Base-by-base conservation (phyloP, 2,113 vertebrate species). In the Hippocampus comes region DNA sequence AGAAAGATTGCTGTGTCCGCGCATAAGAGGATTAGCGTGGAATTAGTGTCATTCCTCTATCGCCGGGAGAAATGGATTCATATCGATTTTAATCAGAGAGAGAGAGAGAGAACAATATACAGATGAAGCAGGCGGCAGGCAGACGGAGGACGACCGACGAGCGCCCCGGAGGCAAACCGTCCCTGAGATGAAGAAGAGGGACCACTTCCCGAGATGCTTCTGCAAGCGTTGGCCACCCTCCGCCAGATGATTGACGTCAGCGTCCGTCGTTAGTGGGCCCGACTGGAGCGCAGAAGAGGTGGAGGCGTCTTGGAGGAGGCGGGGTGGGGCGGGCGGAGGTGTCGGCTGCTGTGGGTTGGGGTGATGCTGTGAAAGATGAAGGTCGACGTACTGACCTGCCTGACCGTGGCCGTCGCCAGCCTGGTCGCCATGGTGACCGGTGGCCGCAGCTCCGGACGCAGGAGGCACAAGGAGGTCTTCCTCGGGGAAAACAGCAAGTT, bases 1-100 rank as follows among this genome's bases (percentile, higher is more conserved):
- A 76, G 86, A 89, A 91, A 90, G 86, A 90, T 90, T 90, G 83
- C 85, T 76, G 82, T 77, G 86, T 88, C 78, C 55, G 68, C 67
- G 61, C 82, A 85, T 92, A 91, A 92, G 89, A 91, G 89, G 91
- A 92, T 92, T 92, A 87, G 63, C 2, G 78, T 72, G 86, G 91
- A 90, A 91, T 92, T 90, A 89, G 88, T 90, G 90, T 92, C 89
- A 89, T 91, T 91, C 90, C 83, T 89, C 77, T 78, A 81, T 86
- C 72, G 71, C 77, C 27, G 10, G 10, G 81, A 83, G 77, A 73
- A 89, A 88, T 87, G 80, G 76, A 87, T 89, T 90, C 82, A 89
- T 89, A 90, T 92, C 75, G 82, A 90, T 90, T 91, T 91, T 89
- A 90, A 91, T 91, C 89, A 88, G 88, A 68, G 78, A 67, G 86